Base-by-base conservation (phyloP, 2,888 invertebrate genomes). In the Drosophila mimica region DNA sequence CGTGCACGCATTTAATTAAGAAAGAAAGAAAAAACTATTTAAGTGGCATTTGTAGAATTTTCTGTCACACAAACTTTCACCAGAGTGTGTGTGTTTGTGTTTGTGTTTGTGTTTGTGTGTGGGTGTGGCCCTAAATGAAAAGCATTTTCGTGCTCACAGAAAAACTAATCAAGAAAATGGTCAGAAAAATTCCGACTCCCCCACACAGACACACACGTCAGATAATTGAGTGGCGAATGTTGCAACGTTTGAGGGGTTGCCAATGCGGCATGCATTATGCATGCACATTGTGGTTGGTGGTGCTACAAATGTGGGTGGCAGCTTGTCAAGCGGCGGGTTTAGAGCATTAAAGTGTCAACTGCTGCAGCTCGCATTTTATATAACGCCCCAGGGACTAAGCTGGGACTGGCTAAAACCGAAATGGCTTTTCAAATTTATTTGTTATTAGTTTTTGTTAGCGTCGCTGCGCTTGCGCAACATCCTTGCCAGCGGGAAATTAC, bases 391-490 rank as follows among this genome's bases (percentile, higher is more conserved):
- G 72, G 76, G 80, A 58, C 48, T 25, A 15, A 49, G 25, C 64
- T 25, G 30, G 54, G 30, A 34, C 58, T 46, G 66, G n/a, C 34
- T 52, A 38, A 33, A 56, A 34, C 53, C 28, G 20, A 63, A 74
- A 70, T 63, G 49, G 61, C 61, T 40, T 58, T 68, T 54, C 3
- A 52, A 52, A 49, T 66, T 52, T 30, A 68, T 74, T 70, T 62
- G 49, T 17, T 36, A 13, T 38, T 51, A 30, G 46, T 48, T 43
- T 30, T 34, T 25, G 6, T 59, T 59, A 61, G 59, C 48, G 64
- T 30, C 38, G 46, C 49, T 53, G 65, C 75, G 77, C 84, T 88
- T 85, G 87, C 84, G 84, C 84, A 85, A 85, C 66, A 87, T 80
- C 79, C 79, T 74, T 74, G 64, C 56, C 54, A 70, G 83, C 86